Evolutionary conservation across 2,888 invertebrate species (phyloP).

Genomic region (Epinotia nisella): DNA sequence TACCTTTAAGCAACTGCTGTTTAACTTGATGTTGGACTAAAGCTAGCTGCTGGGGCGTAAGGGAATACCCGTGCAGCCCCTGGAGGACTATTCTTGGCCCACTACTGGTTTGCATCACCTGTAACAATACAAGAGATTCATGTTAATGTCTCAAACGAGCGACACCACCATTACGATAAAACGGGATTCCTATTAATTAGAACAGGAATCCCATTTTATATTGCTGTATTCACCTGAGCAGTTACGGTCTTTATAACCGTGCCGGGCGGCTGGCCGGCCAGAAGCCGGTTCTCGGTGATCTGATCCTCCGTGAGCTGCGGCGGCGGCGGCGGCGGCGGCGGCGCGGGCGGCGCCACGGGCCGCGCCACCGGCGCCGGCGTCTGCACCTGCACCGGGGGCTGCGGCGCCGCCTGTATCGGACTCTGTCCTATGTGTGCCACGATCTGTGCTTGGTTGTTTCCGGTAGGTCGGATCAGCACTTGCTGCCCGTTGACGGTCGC

Average conservation of each 20-base stretch:
- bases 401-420: slow-evolving; percentile 62
- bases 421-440: slow-evolving; percentile 89
- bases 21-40: slow-evolving; percentile 95
- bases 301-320: slow-evolving; percentile 76
- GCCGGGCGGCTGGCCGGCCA: slow-evolving; percentile 92
- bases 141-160: not conserved
- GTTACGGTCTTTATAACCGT: slow-evolving; percentile 95
- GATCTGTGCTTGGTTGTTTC: slow-evolving; percentile 91
- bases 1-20: slow-evolving; percentile 94
- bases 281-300: slow-evolving; percentile 88
- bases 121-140: slow-evolving; percentile 46
- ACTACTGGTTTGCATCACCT: slow-evolving; percentile 92
- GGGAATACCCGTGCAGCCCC: slow-evolving; percentile 92
- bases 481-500: slow-evolving; percentile 94
- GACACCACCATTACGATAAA: not conserved
- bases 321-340: slow-evolving; percentile 52
- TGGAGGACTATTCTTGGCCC: slow-evolving; percentile 94
- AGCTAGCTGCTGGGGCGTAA: slow-evolving; percentile 91
- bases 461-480: slow-evolving; percentile 91
- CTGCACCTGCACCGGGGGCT: slow-evolving; percentile 51
- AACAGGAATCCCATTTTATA: not conserved
- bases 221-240: slow-evolving; percentile 84
- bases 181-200: too few species aligned
- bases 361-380: slow-evolving; percentile 54
- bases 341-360: slow-evolving; percentile 49